Evolutionary conservation across 23 tunicate genomes (phyloP).

Genomic region (Ciona savignyi): DNA sequence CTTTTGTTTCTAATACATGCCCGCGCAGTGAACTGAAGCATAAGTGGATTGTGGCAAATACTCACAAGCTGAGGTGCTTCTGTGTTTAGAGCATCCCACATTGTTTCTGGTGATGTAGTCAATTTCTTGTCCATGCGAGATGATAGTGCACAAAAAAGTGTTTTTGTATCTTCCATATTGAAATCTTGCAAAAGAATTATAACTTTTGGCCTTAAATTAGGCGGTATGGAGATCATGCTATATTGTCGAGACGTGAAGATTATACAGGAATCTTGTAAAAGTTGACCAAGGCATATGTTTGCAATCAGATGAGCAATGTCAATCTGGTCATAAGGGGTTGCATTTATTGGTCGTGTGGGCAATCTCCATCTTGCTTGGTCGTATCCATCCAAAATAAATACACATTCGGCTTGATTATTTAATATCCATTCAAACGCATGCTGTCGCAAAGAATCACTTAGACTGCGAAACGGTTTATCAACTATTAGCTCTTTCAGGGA

Average conservation of each 20-base stretch:
- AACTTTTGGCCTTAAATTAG: not conserved
- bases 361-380: conserved; percentile 14
- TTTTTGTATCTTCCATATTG: conserved; percentile 8
- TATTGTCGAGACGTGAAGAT: conserved; percentile 9
- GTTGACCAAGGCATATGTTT: conserved; percentile 1
- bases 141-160: not conserved
- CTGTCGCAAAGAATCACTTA: not conserved
- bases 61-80: conserved; percentile 12
- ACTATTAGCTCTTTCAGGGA: conserved; percentile 6
- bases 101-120: not conserved
- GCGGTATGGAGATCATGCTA: conserved; percentile 1
- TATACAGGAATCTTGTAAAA: not conserved
- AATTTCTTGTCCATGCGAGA: not conserved
- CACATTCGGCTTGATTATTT: conserved; percentile 3
- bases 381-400: conserved; percentile 15
- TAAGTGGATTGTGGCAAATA: conserved; percentile 7
- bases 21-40: conserved; percentile 3
- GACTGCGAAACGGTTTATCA: not conserved
- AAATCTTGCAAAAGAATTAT: conserved; percentile 4
- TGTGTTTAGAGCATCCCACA: conserved; percentile 6
- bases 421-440: conserved; percentile 15
- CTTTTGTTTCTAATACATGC: not conserved
- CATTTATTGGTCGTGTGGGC: not conserved
- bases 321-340: not conserved
- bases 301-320: not conserved